phyloP scores from a whole-genome alignment of 2,888 invertebrate genomes.

The Thereva unica region DNA sequence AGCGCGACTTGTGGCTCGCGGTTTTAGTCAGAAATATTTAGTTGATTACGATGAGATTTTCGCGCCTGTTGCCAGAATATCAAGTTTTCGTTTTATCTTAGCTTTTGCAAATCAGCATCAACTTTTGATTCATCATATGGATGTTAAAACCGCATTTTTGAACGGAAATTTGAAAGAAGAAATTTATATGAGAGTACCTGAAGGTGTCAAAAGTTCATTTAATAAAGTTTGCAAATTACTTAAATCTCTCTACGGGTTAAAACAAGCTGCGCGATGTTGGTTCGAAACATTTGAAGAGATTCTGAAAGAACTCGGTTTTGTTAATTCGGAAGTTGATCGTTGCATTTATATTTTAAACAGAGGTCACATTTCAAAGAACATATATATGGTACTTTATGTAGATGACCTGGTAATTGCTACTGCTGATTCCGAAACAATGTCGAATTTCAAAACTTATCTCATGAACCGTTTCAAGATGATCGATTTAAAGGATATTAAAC shows the following conservation, averaged over 20 bases:
- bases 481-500: conserved; percentile 43
- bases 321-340: conserved; percentile 41
- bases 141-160: conserved; percentile 41
- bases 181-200: conserved; percentile 41
- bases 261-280: conserved; percentile 40
- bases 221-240: conserved; percentile 39
- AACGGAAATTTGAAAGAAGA: conserved; percentile 41
- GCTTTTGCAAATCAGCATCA: conserved; percentile 41
- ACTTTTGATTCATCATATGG: conserved; percentile 41
- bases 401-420: conserved; percentile 39
- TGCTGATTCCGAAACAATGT: conserved; percentile 37
- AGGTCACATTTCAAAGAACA: conserved; percentile 33
- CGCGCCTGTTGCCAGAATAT: conserved; percentile 40
- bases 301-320: conserved; percentile 39
- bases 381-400: conserved; percentile 33
- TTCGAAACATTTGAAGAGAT: conserved; percentile 38
- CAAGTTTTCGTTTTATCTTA: conserved; percentile 39
- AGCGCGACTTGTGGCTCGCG: conserved; percentile 35
- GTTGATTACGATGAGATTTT: conserved; percentile 39
- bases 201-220: conserved; percentile 30
- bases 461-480: conserved; percentile 42
- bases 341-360: conserved; percentile 41
- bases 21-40: conserved; percentile 4
- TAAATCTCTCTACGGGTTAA: conserved; percentile 41
- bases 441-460: conserved; percentile 43